phyloP scores from a whole-genome alignment of 2,113 vertebrate species.

The Madoqua kirkii region DNA sequence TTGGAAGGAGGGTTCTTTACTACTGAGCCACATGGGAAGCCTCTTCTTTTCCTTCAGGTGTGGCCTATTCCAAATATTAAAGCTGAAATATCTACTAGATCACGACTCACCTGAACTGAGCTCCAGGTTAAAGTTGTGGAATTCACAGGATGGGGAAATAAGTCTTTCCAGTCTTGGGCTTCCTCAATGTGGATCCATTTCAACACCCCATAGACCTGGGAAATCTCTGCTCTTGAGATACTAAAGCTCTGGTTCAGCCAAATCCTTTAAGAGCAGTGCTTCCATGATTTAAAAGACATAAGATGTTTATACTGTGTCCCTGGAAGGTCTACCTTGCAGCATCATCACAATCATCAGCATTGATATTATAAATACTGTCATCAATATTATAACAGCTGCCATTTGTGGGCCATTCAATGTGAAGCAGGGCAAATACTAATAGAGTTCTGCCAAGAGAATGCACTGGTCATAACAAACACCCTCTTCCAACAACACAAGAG shows the following conservation, averaged over 20 bases:
- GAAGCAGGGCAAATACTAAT: no score
- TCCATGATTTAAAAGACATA: background rate
- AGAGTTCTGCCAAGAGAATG: no score
- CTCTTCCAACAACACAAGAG: no score
- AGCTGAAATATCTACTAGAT: background rate
- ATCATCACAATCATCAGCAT: accelerated
- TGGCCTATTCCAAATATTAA: background rate
- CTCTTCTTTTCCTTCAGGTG: background rate
- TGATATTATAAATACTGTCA: accelerated
- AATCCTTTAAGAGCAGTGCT: background rate
- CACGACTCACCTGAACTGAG: background rate
- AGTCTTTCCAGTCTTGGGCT: background rate
- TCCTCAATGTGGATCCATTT: background rate
- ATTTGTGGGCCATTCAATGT: accelerated
- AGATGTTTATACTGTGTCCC: background rate
- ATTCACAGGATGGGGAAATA: background rate
- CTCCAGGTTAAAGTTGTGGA: background rate
- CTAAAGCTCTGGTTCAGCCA: background rate
- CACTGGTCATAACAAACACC: no score
- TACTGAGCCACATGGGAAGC: background rate
- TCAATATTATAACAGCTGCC: background rate
- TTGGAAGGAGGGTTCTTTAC: background rate
- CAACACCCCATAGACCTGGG: background rate
- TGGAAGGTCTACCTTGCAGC: background rate
- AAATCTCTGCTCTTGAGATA: background rate